phyloP scores from a whole-genome alignment of 1,140 invertebrate species.

The Pentalonia nigronervosa region DNA sequence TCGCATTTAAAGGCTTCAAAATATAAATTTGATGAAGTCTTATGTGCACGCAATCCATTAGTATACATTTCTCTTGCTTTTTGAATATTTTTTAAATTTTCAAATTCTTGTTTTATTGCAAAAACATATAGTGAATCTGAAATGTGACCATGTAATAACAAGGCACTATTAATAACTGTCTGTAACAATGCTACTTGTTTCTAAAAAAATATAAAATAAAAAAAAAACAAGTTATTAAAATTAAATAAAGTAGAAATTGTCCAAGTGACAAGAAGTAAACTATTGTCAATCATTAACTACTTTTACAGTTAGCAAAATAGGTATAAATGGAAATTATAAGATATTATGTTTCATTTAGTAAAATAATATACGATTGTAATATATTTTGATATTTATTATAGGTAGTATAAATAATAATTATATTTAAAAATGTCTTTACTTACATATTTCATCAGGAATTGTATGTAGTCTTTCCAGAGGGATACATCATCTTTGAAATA shows the following conservation, averaged over 20 bases:
- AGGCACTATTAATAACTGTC: background rate
- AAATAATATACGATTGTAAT: background rate
- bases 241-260: background rate
- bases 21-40: slow-evolving; percentile 37
- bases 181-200: background rate
- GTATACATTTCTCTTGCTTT: slow-evolving; percentile 48
- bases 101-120: slow-evolving; percentile 33
- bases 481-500: slow-evolving; percentile 44
- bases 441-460: slow-evolving; percentile 21
- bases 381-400: background rate
- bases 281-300: background rate
- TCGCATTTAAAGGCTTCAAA: slow-evolving; percentile 43
- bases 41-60: slow-evolving; percentile 18
- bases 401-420: background rate
- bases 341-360: background rate
- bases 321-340: background rate
- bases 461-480: slow-evolving; percentile 40
- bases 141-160: slow-evolving; percentile 50
- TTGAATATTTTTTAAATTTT: slow-evolving; percentile 32
- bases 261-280: background rate
- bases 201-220: slow-evolving; percentile 32
- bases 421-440: background rate
- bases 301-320: background rate
- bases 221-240: background rate
- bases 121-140: slow-evolving; percentile 48